Evolutionary conservation across 2,888 invertebrate genomes (phyloP).

Genomic region (Dendrolimus pini): DNA sequence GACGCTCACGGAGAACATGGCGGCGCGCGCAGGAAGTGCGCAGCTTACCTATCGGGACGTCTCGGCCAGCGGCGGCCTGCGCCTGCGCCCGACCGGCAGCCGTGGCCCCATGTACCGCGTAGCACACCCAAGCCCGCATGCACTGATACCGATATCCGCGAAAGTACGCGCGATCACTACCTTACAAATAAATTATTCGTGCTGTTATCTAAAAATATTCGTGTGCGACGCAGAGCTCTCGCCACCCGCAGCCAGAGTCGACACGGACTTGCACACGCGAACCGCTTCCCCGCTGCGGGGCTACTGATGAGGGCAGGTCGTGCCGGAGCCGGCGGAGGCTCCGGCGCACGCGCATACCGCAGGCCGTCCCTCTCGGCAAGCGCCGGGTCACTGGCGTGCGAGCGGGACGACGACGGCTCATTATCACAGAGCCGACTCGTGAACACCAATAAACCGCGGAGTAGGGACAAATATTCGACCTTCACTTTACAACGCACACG

Average conservation of each 20-base stretch:
- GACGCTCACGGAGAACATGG: conserved; percentile 71
- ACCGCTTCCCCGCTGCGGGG: conserved; percentile 73
- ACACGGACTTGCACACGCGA: conserved; percentile 65
- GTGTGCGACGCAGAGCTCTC: conserved; percentile 56
- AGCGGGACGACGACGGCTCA: conserved; percentile 61
- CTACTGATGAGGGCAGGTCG: conserved; percentile 74
- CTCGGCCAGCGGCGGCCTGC: conserved; percentile 48
- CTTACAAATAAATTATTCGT: conserved; percentile 72
- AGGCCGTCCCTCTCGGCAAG: conserved; percentile 52
- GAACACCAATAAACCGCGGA: conserved; percentile 75
- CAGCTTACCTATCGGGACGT: conserved; percentile 74
- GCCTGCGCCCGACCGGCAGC: conserved; percentile 36
- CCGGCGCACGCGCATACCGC: conserved; percentile 64
- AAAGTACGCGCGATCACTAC: conserved; percentile 71
- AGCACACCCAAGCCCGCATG: conserved; percentile 50
- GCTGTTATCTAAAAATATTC: conserved; percentile 76
- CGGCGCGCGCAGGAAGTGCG: conserved; percentile 76
- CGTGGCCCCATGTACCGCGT: conserved; percentile 19
- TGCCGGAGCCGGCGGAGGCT: conserved; percentile 68
- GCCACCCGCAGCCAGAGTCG: conserved; percentile 45
- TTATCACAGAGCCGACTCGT: conserved; percentile 71
- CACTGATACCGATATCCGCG: conserved; percentile 58
- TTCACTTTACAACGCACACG: conserved; percentile 72
- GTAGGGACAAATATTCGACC: conserved; percentile 76
- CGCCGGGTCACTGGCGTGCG: conserved; percentile 32